Base-by-base conservation (phyloP, 2,797 vertebrate genomes). In the Helarctos malayanus region DNA sequence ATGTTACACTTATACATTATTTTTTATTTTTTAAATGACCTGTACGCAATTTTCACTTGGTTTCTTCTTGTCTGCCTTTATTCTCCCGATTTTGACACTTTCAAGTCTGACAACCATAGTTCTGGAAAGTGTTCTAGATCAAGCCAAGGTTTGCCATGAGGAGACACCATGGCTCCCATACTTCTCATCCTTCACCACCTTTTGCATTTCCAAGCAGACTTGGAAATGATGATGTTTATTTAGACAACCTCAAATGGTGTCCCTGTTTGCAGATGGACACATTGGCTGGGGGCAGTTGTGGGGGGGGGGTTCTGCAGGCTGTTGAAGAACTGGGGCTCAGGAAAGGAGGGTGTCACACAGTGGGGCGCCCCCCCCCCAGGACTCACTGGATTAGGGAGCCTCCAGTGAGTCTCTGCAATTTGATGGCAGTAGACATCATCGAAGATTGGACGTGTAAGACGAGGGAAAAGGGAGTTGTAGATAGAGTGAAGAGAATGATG, bases 1-100 rank as follows among this genome's bases (percentile, higher is more conserved):
- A 38, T 71, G 41, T 89, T 93, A 93, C 93, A 7, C 41, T 95
- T 89, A 76, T 52, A 47, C 18, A 56, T 83, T 49, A 65, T 63
- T 85, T 93, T 76, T 93, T 38, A 16, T 49, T 88, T 32, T 49
- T 25, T 57, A 75, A 92, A 56, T 16, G 35, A 35, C 7, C 7
- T 69, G 3, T 80, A 93, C 83, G 25, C 5, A 71, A 9, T 32
- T 38, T 41, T 85, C 54, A 16, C 65, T 61, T 95, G 38, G 7
- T 93, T 93, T 96, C 45, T 76, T 82, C 19, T 69, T 71, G 18
- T 71, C 45, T 95, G 41, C 27, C 15, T 63, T 63, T 76, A 15
- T 91, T 87, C 27, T 88, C 57, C 56, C 47, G 32, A 59, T 80
- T 56, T 88, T 45, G 86, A 93, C 2, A 86, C 25, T 75, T 94